phyloP scores from a whole-genome alignment of 2,113 vertebrate species.

The Chaetorhynchus papuensis region DNA sequence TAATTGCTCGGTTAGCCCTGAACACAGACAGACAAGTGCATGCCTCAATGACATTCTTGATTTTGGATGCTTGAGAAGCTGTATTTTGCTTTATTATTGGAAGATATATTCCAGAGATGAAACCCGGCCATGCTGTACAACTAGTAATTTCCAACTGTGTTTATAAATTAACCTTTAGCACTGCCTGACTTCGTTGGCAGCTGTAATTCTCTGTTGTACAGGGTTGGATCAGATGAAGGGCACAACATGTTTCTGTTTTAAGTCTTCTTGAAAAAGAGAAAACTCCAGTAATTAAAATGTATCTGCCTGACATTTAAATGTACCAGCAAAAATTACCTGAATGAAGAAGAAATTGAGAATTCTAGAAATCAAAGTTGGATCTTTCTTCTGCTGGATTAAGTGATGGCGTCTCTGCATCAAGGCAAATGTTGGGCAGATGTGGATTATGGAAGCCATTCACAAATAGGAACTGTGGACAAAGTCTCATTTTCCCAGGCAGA shows the following conservation, averaged over 20 bases:
- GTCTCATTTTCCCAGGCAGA: not conserved
- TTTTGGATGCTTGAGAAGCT: not conserved
- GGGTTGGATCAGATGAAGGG: not conserved
- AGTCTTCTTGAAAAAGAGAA: not conserved
- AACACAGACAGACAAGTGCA: not conserved
- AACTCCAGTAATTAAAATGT: not conserved
- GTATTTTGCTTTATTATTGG: not conserved
- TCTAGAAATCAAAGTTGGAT: not conserved
- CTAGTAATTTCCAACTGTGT: not conserved
- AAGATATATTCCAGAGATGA: not conserved
- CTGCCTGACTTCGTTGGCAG: not conserved
- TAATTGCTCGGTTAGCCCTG: not conserved
- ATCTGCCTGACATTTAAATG: not conserved
- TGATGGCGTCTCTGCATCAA: not conserved
- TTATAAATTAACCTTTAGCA: slow-evolving; percentile 36
- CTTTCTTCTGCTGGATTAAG: not conserved
- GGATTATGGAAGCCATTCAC: not conserved
- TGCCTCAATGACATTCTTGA: not conserved
- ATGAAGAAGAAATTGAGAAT: not conserved
- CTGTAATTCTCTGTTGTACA: not conserved
- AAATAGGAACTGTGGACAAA: not conserved
- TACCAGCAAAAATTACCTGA: not conserved
- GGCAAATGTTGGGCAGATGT: not conserved
- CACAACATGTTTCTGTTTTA: not conserved
- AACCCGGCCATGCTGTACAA: not conserved